phyloP scores from a whole-genome alignment of 2,888 invertebrate genomes.

The Torymus aiolomorphi region DNA sequence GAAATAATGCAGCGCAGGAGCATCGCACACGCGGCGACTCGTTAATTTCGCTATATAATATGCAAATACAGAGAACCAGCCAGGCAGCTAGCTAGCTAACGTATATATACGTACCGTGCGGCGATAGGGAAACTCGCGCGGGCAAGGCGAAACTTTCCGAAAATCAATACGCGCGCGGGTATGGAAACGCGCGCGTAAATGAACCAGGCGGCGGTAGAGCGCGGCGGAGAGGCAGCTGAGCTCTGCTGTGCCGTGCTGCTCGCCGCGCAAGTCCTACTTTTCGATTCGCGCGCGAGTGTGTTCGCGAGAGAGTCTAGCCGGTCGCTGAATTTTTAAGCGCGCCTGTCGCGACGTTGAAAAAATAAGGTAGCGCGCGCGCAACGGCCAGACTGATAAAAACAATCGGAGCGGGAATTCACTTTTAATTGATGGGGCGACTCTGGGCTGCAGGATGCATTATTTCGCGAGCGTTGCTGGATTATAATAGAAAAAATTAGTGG shows the following conservation, averaged over 20 bases:
- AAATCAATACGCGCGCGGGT: constrained; percentile 58
- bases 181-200: constrained; percentile 60
- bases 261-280: constrained; percentile 54
- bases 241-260: too few species aligned
- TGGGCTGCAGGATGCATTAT: too few species aligned
- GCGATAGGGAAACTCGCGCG: constrained; percentile 48
- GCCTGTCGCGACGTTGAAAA: constrained; percentile 51
- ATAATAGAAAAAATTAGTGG: too few species aligned
- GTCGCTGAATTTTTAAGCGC: constrained; percentile 51
- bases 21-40: constrained; percentile 33
- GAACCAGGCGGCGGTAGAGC: constrained; percentile 40
- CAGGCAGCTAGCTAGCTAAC: not conserved
- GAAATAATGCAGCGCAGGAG: constrained; percentile 44
- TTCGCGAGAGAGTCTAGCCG: not conserved
- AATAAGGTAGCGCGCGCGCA: not conserved
- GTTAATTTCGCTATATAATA: constrained; percentile 55
- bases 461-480: too few species aligned
- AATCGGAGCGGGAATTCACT: constrained; percentile 12
- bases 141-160: constrained; percentile 60
- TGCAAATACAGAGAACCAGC: constrained; percentile 43
- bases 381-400: constrained; percentile 35
- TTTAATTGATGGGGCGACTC: constrained; percentile 27
- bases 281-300: constrained; percentile 24
- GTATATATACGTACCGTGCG: not conserved
- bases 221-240: not conserved